Evolutionary conservation across 2,797 vertebrate species (phyloP).

Genomic region (Nannoperca australis): DNA sequence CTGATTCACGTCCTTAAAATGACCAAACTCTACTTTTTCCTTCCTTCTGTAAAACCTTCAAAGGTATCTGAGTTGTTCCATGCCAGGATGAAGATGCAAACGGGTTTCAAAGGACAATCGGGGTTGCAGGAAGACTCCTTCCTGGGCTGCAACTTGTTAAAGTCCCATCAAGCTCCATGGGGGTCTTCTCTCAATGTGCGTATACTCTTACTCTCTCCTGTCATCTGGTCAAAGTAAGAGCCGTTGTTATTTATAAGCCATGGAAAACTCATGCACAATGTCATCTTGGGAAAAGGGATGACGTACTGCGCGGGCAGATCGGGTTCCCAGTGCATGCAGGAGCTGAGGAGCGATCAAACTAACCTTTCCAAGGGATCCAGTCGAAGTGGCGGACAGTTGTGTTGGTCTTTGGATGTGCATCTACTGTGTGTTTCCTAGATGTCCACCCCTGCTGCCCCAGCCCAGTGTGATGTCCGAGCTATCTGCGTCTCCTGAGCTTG

Average conservation of each 20-base stretch:
- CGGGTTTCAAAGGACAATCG: background rate
- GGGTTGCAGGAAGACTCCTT: slow-evolving; percentile 15
- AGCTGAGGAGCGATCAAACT: slow-evolving; percentile 39
- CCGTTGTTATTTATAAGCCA: slow-evolving; percentile 72
- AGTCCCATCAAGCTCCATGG: slow-evolving; percentile 58
- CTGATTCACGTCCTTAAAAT: slow-evolving; percentile 2
- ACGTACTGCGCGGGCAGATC: slow-evolving; percentile 41
- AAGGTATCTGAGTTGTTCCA: background rate
- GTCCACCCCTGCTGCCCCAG: slow-evolving; percentile 7
- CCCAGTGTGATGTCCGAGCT: slow-evolving; percentile 35
- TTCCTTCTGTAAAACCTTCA: slow-evolving; percentile 6
- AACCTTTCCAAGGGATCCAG: slow-evolving; percentile 62
- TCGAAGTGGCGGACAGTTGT: slow-evolving; percentile 16
- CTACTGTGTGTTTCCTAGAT: slow-evolving; percentile 18
- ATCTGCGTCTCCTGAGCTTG: slow-evolving; percentile 37
- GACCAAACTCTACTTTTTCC: background rate
- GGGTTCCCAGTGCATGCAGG: slow-evolving; percentile 35
- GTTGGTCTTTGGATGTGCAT: background rate
- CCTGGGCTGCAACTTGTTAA: slow-evolving; percentile 15
- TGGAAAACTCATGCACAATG: slow-evolving; percentile 58
- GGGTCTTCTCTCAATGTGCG: slow-evolving; percentile 45
- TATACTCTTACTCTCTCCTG: slow-evolving; percentile 33
- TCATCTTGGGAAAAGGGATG: slow-evolving; percentile 60
- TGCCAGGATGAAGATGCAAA: slow-evolving; percentile 4
- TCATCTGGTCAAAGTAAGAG: slow-evolving; percentile 63